A percentile compares a stretch with the other conserved stretches of the same genome.
These are phyloP conservation scores for Hydrocynus forskahlii DNA, from an alignment of 2,797 vertebrate species.

Conservation along the genomic window DNA sequence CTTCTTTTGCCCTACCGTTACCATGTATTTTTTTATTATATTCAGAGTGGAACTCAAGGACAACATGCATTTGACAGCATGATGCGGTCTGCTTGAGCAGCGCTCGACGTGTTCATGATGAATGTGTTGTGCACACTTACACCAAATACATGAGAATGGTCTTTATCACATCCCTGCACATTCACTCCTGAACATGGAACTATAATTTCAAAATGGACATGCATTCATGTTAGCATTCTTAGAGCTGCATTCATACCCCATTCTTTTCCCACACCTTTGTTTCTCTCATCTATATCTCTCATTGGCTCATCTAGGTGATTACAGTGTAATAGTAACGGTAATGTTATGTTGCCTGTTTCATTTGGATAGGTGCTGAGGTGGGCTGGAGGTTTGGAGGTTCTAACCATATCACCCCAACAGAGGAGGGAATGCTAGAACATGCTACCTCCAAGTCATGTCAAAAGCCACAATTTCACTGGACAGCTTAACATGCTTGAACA, in stretches of 20 bases:
- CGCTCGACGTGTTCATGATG: not conserved
- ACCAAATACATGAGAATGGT: slow-evolving; percentile 7
- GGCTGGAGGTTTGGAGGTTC: too few relatives aligned
- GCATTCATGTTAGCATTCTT: slow-evolving; percentile 14
- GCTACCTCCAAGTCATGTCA: too few relatives aligned
- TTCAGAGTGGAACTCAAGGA: not conserved
- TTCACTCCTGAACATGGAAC: slow-evolving; percentile 3
- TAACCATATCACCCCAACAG: too few relatives aligned
- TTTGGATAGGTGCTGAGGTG: too few relatives aligned
- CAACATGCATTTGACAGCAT: not conserved
- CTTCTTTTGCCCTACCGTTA: not conserved
- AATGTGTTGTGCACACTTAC: slow-evolving; percentile 9
- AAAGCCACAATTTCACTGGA: too few relatives aligned
- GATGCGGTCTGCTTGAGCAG: not conserved
- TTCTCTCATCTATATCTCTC: slow-evolving; percentile 6
- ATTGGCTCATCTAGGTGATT: too few relatives aligned
- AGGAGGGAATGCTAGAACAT: too few relatives aligned
- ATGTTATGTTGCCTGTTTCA: too few relatives aligned
- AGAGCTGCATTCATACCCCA: not conserved
- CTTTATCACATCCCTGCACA: slow-evolving; percentile 34
- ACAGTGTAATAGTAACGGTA: too few relatives aligned
- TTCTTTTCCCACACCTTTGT: slow-evolving; percentile 22
- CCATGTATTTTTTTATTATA: not conserved
- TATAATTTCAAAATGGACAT: not conserved
- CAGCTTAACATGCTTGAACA: too few relatives aligned